phyloP scores from a whole-genome alignment of 2,888 invertebrate genomes.

The Pristionchus entomophagus region DNA sequence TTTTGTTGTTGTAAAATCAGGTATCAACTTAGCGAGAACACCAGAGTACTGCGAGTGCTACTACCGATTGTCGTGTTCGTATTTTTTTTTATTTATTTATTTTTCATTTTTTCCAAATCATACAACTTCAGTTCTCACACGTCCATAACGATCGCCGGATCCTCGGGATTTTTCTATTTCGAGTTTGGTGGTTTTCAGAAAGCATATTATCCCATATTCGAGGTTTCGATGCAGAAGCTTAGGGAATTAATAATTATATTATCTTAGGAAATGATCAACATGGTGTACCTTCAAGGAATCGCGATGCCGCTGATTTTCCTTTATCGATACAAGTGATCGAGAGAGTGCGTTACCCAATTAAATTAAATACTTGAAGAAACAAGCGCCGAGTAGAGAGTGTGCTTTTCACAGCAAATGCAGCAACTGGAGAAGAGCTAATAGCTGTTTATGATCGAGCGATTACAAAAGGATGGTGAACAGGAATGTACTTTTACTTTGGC shows the following conservation, averaged over 20 bases:
- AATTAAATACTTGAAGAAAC: background rate
- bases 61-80: background rate
- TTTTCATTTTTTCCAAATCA: no score
- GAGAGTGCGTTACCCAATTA: no score
- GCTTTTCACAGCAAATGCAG: background rate
- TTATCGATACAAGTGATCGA: background rate
- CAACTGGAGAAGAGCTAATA: background rate
- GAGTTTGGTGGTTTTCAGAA: background rate
- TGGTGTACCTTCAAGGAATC: background rate
- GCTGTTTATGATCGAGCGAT: background rate
- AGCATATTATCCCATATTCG: background rate
- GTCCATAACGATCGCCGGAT: background rate
- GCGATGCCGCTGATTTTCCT: background rate
- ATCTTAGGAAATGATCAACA: background rate
- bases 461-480: background rate
- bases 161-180: background rate
- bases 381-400: background rate
- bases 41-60: background rate
- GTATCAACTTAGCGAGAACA: background rate
- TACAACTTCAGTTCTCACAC: background rate
- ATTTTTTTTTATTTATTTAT: background rate
- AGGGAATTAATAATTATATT: no score
- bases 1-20: background rate
- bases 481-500: background rate
- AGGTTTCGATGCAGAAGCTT: no score